Evolutionary conservation across 2,797 vertebrate genomes (phyloP), one percentile per base, ranked within the genome.

Genomic region (Todus mexicanus): DNA sequence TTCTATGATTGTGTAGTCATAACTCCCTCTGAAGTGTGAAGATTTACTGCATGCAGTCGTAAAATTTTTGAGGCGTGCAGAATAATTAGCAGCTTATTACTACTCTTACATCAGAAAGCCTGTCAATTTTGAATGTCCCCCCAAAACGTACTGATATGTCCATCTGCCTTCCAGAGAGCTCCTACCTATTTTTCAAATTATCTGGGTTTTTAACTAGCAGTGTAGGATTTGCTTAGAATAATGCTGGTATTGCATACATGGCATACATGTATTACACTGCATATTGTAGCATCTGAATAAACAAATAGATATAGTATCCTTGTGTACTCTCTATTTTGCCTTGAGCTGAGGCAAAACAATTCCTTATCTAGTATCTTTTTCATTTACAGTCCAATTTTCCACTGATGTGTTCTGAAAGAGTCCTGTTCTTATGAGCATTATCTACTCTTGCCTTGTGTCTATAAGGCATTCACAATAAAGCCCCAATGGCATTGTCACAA

Each of bases 81-180:
- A 88, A 59, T 9, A 85, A 47, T 33, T 68, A 68, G 35, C 83
- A 91, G n/a, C 27, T 45, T 56, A n/a, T 40, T 68, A 47, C 19
- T 78, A 33, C 26, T 54, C 26, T 29, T 19, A 15, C 25, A 66
- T 35, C 29, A 84, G 68, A 82, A 81, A 73, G 53, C 16, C 40
- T 45, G 12, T 51, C 0, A 0, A 45, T 31, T 19, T 43, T 11
- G 23, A 40, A 61, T 3, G 19, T 18, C n/a, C 38, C 23, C 29
- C 12, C 13, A 40, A 91, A 79, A 33, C 2, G 1, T 22, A 35
- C 18, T 21, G 64, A 3, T 31, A 60, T 0, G 3, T 56, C 31
- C 47, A 3, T 10, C 17, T 66, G 37, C 35, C 51, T 82, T 71
- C 23, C 56, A 66, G 43, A 81, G 8, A 76, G 43, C 27, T 87